Evolutionary conservation across 2,888 invertebrate genomes (phyloP).

Genomic region (Phymatocera aterrima): DNA sequence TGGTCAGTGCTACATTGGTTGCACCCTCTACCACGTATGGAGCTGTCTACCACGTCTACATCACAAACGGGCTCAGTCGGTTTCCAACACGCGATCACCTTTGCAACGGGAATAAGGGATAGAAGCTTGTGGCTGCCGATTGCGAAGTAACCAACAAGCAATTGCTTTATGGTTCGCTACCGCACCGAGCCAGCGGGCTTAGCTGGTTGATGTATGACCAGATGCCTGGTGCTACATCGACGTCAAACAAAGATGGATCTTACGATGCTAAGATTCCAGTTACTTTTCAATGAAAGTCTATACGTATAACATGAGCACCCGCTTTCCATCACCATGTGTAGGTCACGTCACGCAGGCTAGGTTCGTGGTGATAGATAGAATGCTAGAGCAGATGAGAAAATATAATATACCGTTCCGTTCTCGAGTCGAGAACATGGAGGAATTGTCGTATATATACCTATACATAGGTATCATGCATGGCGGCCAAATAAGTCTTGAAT

Average conservation of each 20-base stretch:
- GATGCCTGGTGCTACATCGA: slow-evolving; percentile 39
- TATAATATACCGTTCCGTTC: neutral
- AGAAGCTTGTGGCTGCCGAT: slow-evolving; percentile 32
- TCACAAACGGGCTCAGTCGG: slow-evolving; percentile 32
- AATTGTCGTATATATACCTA: too few relatives aligned
- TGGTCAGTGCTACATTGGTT: slow-evolving; percentile 26
- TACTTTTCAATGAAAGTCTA: slow-evolving; percentile 2
- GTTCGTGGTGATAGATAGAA: slow-evolving; percentile 26
- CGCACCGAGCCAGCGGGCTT: neutral
- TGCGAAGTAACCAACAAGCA: slow-evolving; percentile 38
- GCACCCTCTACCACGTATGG: slow-evolving; percentile 21
- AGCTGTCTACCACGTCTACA: slow-evolving; percentile 12
- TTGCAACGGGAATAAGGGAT: neutral
- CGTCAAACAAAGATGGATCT: slow-evolving; percentile 41
- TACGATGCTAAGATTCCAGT: slow-evolving; percentile 22
- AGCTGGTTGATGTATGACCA: slow-evolving; percentile 38
- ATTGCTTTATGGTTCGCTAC: slow-evolving; percentile 43
- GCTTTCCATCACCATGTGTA: neutral
- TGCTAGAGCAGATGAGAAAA: neutral
- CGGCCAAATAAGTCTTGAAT: neutral
- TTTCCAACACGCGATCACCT: slow-evolving; percentile 39
- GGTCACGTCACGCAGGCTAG: neutral
- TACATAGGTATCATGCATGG: neutral
- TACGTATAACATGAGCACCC: slow-evolving; percentile 5
- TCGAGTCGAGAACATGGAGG: neutral